Base-by-base conservation (phyloP, 2,888 invertebrate species). In the Strigamia crassipes region DNA sequence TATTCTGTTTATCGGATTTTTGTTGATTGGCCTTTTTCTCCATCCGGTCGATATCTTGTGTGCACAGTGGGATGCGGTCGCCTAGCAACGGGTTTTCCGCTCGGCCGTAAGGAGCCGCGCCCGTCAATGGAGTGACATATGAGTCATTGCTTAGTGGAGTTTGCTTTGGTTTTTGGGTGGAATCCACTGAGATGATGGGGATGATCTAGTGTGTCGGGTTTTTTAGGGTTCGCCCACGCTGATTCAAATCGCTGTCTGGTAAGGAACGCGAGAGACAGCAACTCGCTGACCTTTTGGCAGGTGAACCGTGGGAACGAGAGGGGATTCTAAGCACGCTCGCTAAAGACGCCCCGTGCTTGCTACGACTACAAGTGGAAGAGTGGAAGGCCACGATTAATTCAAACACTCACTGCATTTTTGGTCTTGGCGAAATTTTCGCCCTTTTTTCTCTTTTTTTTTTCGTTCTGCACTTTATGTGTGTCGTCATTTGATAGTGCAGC, bases 1-100 rank as follows among this genome's bases (percentile, higher is more conserved):
- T 51, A n/a, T n/a, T 51, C 15, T 51, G 51, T n/a, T 51, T 51
- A n/a, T n/a, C 10, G 51, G 51, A n/a, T 51, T n/a, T 51, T 51
- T 51, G 61, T 61, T 61, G 61, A 61, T 61, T 61, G 61, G 61
- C 61, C 61, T 61, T 23, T 61, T 61, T 61, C 61, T 61, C 61
- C 61, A 61, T 61, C 61, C 61, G 61, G 18, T 61, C 61, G 61
- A 61, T 61, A 61, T 61, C 61, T 61, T 61, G n/a, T 9, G 61
- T 61, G 18, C 61, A 61, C 61, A 21, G 61, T 61, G 78, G 31
- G 78, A 78, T 38, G 78, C 78, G 78, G 78, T 78, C 38, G 78
- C 78, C 31, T 78, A 38, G 78, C 78, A 38, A 78, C 78, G 78
- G 27, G 15, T 78, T 38, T 38, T 78, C 78, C 31, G 31, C 78